phyloP scores from a whole-genome alignment of 2,888 invertebrate genomes.

The Mythimna lalbum region DNA sequence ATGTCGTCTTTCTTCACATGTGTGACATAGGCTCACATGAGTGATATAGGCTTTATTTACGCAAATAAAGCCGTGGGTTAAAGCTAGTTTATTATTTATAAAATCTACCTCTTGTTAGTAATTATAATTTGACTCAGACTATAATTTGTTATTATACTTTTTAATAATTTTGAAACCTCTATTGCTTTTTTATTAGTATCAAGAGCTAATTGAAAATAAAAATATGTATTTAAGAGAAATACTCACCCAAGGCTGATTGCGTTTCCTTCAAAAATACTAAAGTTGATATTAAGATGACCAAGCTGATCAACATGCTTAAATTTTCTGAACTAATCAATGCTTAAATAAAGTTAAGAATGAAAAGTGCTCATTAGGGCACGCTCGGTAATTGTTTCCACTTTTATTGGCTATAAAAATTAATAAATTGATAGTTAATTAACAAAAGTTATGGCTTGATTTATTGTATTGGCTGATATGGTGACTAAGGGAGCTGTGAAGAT shows the following conservation, averaged over 20 bases:
- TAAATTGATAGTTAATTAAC: slow-evolving; percentile 37
- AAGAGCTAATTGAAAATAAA: too few relatives aligned
- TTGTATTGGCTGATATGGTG: neutral
- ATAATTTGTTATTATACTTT: too few relatives aligned
- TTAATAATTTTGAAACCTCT: too few relatives aligned
- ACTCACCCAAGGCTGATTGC: slow-evolving; percentile 50
- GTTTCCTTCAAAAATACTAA: slow-evolving; percentile 22
- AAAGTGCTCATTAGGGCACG: neutral
- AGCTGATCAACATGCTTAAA: slow-evolving; percentile 46
- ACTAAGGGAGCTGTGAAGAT: neutral
- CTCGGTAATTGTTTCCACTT: slow-evolving; percentile 18
- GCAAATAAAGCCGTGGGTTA: too few relatives aligned
- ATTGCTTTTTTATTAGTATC: too few relatives aligned
- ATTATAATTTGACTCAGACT: too few relatives aligned
- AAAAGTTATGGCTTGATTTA: neutral
- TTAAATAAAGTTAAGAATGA: slow-evolving; percentile 3
- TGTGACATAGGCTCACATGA: too few relatives aligned
- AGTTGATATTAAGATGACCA: slow-evolving; percentile 17
- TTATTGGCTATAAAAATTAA: slow-evolving; percentile 24
- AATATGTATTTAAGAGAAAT: slow-evolving; percentile 35
- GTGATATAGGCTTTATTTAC: too few relatives aligned
- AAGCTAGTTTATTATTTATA: too few relatives aligned
- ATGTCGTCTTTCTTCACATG: too few relatives aligned
- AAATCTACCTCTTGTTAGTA: too few relatives aligned
- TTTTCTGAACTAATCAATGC: slow-evolving; percentile 21